phyloP scores from a whole-genome alignment of 2,113 vertebrate species.

The Redunca redunca region DNA sequence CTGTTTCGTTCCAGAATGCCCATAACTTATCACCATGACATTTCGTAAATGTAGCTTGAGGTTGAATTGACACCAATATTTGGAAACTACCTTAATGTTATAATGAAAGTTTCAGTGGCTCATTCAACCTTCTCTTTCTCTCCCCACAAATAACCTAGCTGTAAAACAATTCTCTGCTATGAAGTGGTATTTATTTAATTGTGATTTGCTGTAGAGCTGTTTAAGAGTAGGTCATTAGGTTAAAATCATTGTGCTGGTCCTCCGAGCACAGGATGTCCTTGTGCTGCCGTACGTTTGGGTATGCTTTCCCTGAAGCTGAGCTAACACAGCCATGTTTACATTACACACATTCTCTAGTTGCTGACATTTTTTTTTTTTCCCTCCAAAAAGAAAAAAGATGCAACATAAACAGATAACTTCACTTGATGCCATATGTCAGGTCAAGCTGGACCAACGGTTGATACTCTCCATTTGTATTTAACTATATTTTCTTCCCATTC shows the following conservation, averaged over 20 bases:
- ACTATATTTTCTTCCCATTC: neutral
- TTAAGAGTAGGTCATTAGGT: conserved; percentile 72
- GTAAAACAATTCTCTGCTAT: conserved; percentile 64
- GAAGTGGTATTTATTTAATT: conserved; percentile 77
- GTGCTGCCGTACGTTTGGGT: conserved; percentile 53
- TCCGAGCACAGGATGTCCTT: conserved; percentile 33
- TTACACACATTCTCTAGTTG: conserved; percentile 53
- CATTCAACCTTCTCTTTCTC: conserved; percentile 64
- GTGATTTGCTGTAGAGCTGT: conserved; percentile 74
- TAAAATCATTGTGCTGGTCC: conserved; percentile 68
- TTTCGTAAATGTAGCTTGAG: conserved; percentile 70
- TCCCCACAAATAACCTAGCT: conserved; percentile 63
- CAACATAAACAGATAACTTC: conserved; percentile 14
- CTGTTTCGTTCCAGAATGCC: neutral
- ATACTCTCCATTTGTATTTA: neutral
- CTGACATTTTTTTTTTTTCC: conserved; percentile 37
- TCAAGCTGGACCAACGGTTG: neutral
- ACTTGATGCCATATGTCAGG: conserved; percentile 39
- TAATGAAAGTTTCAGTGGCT: conserved; percentile 75
- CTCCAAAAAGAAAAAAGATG: conserved; percentile 34
- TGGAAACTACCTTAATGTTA: conserved; percentile 74
- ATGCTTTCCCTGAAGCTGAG: conserved; percentile 43
- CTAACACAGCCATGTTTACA: conserved; percentile 54
- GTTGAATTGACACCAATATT: conserved; percentile 69
- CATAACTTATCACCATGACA: conserved; percentile 36